Conservation (phyloP, 2,797 vertebrate species). For the Limnodromus scolopaceus region DNA sequence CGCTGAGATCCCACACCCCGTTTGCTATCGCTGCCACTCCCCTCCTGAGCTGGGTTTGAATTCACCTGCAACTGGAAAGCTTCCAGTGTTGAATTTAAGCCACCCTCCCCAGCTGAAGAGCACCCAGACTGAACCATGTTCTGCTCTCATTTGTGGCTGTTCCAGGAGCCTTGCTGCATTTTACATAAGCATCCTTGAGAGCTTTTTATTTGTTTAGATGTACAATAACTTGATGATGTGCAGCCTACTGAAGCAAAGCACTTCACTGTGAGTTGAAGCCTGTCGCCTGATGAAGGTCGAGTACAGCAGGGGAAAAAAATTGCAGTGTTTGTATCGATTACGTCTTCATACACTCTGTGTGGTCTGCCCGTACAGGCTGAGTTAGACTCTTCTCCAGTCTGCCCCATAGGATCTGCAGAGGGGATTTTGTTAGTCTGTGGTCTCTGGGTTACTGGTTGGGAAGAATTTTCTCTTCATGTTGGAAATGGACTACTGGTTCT, state of each 20-base stretch:
- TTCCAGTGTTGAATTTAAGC: neutral
- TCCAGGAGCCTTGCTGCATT: neutral
- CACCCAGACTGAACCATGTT: neutral
- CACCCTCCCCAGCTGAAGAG: neutral
- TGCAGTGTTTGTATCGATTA: neutral
- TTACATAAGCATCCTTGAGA: neutral
- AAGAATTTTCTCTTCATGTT: neutral
- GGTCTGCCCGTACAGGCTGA: neutral
- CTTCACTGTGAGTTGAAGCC: neutral
- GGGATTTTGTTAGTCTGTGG: neutral
- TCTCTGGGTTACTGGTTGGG: neutral
- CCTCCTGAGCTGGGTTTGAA: neutral
- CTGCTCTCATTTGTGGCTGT: neutral
- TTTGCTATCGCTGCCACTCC: neutral
- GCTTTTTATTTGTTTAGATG: neutral
- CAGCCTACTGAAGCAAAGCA: neutral
- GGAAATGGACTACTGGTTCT: neutral
- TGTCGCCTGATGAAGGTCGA: neutral
- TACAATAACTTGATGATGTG: neutral
- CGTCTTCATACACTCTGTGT: neutral
- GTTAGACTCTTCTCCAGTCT: neutral
- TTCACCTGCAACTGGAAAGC: neutral
- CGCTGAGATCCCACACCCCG: neutral
- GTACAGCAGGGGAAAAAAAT: neutral
- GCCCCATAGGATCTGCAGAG: neutral